These are phyloP conservation scores for Hyposoter dolosus DNA, from an alignment of 2,888 invertebrate genomes.

Conservation along the genomic window DNA sequence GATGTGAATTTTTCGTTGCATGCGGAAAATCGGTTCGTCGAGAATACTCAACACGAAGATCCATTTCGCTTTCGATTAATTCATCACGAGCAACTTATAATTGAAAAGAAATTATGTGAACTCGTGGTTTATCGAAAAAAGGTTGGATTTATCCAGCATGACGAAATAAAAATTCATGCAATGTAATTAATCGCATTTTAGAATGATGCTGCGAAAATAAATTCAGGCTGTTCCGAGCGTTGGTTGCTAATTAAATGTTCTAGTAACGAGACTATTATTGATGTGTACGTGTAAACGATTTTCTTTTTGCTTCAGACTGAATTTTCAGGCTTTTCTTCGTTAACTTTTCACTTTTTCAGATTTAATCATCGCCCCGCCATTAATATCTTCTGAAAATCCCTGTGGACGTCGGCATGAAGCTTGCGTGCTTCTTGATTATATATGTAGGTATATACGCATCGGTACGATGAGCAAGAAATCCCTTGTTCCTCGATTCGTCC, in stretches of 20 bases:
- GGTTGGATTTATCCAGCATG: neutral
- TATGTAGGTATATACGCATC: neutral
- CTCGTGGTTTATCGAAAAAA: neutral
- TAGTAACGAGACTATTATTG: conserved; percentile 78
- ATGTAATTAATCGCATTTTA: conserved; percentile 38
- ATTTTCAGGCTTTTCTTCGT: conserved; percentile 38
- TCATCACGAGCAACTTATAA: neutral
- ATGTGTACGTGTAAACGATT: conserved; percentile 58
- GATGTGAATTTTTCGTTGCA: neutral
- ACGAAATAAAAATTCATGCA: conserved; percentile 2
- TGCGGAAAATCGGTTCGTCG: neutral
- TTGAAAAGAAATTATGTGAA: no score
- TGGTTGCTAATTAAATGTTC: conserved; percentile 70
- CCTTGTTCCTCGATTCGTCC: conserved; percentile 67
- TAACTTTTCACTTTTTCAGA: conserved; percentile 34
- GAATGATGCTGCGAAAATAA: conserved; percentile 4
- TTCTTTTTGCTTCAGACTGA: conserved; percentile 62
- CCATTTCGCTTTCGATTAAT: neutral
- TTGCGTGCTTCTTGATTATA: neutral
- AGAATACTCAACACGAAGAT: neutral
- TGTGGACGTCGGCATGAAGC: conserved; percentile 65
- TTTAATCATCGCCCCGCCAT: conserved; percentile 65
- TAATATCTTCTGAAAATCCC: conserved; percentile 75
- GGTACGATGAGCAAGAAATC: conserved; percentile 71
- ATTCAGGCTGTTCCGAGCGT: conserved; percentile 25